Conservation (phyloP, 1,140 invertebrate species). For the Saccostrea echinata region DNA sequence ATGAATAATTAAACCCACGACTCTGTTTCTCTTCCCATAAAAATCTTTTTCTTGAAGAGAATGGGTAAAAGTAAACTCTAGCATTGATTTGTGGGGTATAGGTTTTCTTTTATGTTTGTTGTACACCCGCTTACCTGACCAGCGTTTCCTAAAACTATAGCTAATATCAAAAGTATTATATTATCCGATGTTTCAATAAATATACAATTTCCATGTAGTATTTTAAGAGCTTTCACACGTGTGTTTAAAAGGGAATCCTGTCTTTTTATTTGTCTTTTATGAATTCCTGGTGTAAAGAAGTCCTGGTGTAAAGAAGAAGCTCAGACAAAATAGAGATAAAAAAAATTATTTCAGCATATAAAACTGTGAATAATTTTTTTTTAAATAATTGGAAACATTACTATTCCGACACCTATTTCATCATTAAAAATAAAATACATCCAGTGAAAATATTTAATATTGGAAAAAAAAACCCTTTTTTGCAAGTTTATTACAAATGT, state of each 20-base stretch:
- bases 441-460: background rate
- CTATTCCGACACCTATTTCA: background rate
- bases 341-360: background rate
- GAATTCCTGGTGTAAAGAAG: background rate
- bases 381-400: background rate
- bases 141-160: constrained; percentile 4
- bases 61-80: constrained; percentile 7
- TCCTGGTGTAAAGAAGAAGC: background rate
- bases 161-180: background rate
- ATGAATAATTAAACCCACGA: constrained; percentile 39
- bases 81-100: constrained; percentile 3
- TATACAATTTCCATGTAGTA: constrained; percentile 33
- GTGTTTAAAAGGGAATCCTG: background rate
- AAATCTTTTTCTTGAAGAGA: constrained; percentile 37
- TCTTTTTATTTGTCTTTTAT: background rate
- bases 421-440: background rate
- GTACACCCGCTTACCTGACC: constrained; percentile 2
- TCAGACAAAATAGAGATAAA: background rate
- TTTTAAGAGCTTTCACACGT: constrained; percentile 33
- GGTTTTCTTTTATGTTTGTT: background rate
- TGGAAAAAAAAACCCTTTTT: background rate
- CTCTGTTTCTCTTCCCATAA: constrained; percentile 36
- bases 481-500: no score
- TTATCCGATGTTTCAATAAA: constrained; percentile 33
- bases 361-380: background rate